Evolutionary conservation across 2,113 vertebrate species (phyloP).

Genomic region (Paracanthobrama guichenoti): DNA sequence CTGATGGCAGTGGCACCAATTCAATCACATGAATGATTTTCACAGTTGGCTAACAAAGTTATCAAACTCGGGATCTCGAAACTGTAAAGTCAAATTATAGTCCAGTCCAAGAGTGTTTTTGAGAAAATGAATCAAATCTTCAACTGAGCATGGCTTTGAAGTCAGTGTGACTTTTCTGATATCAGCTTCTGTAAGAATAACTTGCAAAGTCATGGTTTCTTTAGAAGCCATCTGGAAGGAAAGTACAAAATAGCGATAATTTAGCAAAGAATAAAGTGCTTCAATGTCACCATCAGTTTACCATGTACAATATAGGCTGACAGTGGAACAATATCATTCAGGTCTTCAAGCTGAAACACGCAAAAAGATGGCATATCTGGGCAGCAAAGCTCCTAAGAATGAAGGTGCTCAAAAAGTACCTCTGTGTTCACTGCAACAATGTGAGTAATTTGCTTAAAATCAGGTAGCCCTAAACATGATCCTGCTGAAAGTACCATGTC

Average conservation of each 20-base stretch:
- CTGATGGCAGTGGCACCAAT: conserved; percentile 20
- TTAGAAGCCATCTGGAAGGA: conserved; percentile 37
- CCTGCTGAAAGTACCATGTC: conserved; percentile 52
- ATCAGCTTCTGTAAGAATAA: conserved; percentile 50
- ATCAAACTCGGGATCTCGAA: conserved; percentile 39
- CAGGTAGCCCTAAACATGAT: conserved; percentile 34
- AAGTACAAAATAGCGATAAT: conserved; percentile 28
- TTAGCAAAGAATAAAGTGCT: conserved; percentile 53
- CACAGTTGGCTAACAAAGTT: conserved; percentile 41
- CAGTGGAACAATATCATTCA: conserved; percentile 33
- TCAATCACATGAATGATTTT: conserved; percentile 55
- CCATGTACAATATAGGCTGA: conserved; percentile 46
- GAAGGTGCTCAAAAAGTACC: conserved; percentile 50
- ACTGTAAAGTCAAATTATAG: conserved; percentile 42
- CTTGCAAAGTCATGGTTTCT: conserved; percentile 17
- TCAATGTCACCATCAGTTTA: conserved; percentile 42
- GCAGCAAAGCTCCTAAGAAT: conserved; percentile 42
- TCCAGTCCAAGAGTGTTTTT: background rate
- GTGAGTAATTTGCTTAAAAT: conserved; percentile 51
- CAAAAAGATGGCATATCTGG: conserved; percentile 6
- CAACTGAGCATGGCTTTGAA: conserved; percentile 22
- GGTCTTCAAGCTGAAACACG: background rate
- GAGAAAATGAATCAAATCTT: conserved; percentile 47
- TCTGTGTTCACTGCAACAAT: conserved; percentile 52
- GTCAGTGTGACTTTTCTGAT: conserved; percentile 44